Percentiles rank a stretch among this genome's conserved stretches.
These are phyloP conservation scores for Leptocoma aspasia DNA, from an alignment of 2,113 vertebrate genomes.

Conservation along the genomic window DNA sequence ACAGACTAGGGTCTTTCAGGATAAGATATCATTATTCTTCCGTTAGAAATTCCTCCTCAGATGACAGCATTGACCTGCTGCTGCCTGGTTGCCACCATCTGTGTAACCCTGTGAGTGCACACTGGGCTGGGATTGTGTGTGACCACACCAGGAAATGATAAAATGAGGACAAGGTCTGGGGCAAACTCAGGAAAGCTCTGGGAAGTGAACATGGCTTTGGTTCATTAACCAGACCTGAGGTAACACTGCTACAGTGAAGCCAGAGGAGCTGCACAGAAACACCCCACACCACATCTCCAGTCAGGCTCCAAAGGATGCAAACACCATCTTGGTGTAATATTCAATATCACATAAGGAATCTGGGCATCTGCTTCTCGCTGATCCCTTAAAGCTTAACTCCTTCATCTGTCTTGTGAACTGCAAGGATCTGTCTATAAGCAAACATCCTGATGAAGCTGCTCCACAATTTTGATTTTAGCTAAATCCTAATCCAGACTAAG, in stretches of 20 bases:
- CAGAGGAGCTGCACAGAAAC: not conserved
- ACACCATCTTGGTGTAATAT: not conserved
- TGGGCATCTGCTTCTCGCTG: not conserved
- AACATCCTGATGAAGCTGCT: not conserved
- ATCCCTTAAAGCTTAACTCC: not conserved
- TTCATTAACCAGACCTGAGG: not conserved
- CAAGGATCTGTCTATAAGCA: not conserved
- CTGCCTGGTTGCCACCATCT: not conserved
- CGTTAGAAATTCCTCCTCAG: not conserved
- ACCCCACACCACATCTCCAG: not conserved
- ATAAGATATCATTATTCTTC: not conserved
- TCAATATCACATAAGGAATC: not conserved
- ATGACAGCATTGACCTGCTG: accelerated
- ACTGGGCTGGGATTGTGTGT: not conserved
- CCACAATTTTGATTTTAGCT: not conserved
- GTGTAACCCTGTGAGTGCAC: accelerated
- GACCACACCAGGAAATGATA: not conserved
- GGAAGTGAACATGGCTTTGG: not conserved
- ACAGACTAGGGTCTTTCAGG: not conserved
- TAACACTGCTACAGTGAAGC: not conserved
- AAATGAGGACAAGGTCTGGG: not conserved
- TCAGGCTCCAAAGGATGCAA: not conserved
- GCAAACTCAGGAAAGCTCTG: not conserved
- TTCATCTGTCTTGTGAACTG: not conserved
- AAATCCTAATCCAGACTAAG: not conserved